phyloP scores from a whole-genome alignment of 2,888 invertebrate genomes.

The Pammene aurita region DNA sequence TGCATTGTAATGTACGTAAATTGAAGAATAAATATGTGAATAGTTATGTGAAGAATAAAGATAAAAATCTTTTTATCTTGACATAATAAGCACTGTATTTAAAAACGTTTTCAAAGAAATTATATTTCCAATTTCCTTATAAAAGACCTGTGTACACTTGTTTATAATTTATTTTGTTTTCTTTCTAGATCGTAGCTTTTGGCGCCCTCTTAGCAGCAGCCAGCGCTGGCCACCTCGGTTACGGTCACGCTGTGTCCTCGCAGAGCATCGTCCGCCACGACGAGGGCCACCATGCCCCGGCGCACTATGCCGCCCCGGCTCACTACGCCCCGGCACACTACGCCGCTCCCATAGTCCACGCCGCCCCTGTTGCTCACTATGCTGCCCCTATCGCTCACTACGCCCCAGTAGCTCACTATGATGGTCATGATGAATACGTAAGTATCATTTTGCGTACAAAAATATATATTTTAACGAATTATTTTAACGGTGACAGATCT shows the following conservation, averaged over 20 bases:
- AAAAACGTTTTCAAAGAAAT: too few relatives aligned
- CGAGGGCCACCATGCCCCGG: constrained; percentile 52
- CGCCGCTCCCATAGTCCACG: constrained; percentile 21
- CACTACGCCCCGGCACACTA: constrained; percentile 51
- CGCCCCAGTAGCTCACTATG: constrained; percentile 46
- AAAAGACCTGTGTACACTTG: background rate
- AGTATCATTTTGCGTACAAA: constrained; percentile 30
- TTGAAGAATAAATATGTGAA: too few relatives aligned
- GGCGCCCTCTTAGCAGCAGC: constrained; percentile 70
- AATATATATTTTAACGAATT: too few relatives aligned
- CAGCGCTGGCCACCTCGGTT: constrained; percentile 67
- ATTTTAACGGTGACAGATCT: background rate
- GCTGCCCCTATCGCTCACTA: constrained; percentile 45
- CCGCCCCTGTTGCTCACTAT: constrained; percentile 45
- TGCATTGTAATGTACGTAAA: too few relatives aligned
- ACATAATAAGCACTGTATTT: too few relatives aligned
- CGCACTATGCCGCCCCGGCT: constrained; percentile 37
- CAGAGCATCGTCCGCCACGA: constrained; percentile 69
- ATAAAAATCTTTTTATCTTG: too few relatives aligned
- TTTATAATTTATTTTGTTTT: background rate
- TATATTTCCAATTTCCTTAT: too few relatives aligned
- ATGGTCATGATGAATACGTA: constrained; percentile 52
- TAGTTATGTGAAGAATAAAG: too few relatives aligned
- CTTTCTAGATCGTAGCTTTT: constrained; percentile 67
- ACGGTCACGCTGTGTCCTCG: constrained; percentile 63